Conservation (phyloP, 2,888 invertebrate genomes). For the Drosophila meridionalis region DNA sequence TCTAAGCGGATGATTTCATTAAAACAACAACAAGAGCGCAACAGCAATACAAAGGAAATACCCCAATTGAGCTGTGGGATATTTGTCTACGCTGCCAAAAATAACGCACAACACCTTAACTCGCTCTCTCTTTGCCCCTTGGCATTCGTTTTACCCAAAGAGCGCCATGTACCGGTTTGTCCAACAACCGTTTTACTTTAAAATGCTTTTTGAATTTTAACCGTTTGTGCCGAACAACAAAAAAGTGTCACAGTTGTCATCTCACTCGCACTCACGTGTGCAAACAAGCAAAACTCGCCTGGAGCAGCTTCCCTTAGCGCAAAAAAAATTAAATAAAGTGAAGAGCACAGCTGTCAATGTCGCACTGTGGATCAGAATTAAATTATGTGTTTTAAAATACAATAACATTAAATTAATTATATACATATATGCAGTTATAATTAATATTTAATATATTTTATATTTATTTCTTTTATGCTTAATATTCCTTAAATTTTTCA, state of each 20-base stretch:
- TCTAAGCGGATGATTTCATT: slow-evolving; percentile 55
- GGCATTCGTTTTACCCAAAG: slow-evolving; percentile 1
- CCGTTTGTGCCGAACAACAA: slow-evolving; percentile 51
- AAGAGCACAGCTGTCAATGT: slow-evolving; percentile 40
- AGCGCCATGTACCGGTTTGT: slow-evolving; percentile 49
- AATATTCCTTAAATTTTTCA: neutral
- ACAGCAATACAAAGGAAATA: slow-evolving; percentile 31
- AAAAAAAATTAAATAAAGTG: slow-evolving; percentile 17
- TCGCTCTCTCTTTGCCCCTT: slow-evolving; percentile 7
- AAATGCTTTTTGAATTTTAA: slow-evolving; percentile 66
- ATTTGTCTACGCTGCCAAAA: slow-evolving; percentile 47
- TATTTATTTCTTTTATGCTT: neutral
- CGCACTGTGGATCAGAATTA: slow-evolving; percentile 33
- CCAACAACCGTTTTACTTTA: slow-evolving; percentile 49
- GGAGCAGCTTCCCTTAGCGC: slow-evolving; percentile 57
- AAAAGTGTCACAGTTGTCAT: slow-evolving; percentile 38
- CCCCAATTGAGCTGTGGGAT: slow-evolving; percentile 42
- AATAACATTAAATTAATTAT: neutral
- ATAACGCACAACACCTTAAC: slow-evolving; percentile 24
- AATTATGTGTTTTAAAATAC: neutral
- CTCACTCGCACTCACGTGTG: slow-evolving; percentile 45
- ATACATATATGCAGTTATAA: neutral
- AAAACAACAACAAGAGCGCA: slow-evolving; percentile 43
- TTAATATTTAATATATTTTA: neutral
- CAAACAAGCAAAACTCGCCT: slow-evolving; percentile 5